Evolutionary conservation across 1,140 invertebrate genomes (phyloP), one percentile per base, ranked within the genome.

Genomic region (Leucophenga varia): DNA sequence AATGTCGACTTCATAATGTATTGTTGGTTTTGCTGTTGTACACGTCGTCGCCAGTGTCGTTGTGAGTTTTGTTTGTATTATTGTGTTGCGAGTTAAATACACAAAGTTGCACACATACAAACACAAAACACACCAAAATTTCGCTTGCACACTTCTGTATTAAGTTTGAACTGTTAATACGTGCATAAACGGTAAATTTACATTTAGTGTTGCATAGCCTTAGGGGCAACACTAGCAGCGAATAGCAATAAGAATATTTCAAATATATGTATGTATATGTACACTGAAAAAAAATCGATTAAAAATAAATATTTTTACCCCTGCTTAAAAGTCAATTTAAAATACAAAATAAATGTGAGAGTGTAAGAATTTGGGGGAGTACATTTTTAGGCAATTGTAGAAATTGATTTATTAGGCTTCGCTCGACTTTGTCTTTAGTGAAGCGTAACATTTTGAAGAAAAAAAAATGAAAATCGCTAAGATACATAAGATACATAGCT

Each of bases 171-270:
- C 43, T 43, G 16, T 39, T 38, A 49, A 47, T 47, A 41, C 47
- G 47, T 39, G 45, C 43, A 47, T 51, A 54, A 53, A 25, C 22
- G 52, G 53, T 53, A 56, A 25, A 63, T 64, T 65, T 53, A 53
- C 64, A 67, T 61, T 65, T 58, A 49, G 55, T 61, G 40, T 40
- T 58, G 59, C 59, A 61, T 61, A 61, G 42, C 52, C 57, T 40
- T 43, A 30, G 40, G 48, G 41, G 53, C 31, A 35, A 14, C 20
- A 52, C n/a, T n/a, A n/a, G n/a, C n/a, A n/a, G n/a, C n/a, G n/a
- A n/a, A n/a, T n/a, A n/a, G n/a, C n/a, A n/a, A n/a, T n/a, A n/a
- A n/a, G n/a, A n/a, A n/a, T n/a, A n/a, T n/a, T n/a, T n/a, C n/a
- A n/a, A n/a, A n/a, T 25, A 25, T 25, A 10, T 10, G 22, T 10